A percentile compares a stretch with the other conserved stretches of the same genome.
Conservation (phyloP, 2,797 vertebrate genomes). For the Peromyscus aztecus region DNA sequence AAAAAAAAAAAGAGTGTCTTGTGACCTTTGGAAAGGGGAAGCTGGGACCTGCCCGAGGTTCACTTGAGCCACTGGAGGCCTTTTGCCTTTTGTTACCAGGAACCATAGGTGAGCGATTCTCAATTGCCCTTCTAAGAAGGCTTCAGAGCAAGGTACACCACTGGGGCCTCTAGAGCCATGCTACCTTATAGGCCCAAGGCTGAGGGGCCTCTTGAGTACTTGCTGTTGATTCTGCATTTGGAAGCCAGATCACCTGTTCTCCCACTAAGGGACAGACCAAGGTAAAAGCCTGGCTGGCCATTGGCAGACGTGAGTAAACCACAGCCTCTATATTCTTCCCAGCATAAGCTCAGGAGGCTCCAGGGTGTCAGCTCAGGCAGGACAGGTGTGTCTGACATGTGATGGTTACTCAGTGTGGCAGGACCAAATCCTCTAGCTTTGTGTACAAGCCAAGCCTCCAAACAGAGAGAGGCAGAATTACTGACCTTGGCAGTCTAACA, state of each 20-base stretch:
- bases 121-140: neutral
- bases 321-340: neutral
- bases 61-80: neutral
- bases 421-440: neutral
- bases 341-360: neutral
- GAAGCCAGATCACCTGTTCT: neutral
- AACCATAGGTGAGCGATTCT: neutral
- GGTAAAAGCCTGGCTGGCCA: neutral
- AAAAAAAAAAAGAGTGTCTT: too few species aligned
- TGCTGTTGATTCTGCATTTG: neutral
- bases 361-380: too few species aligned
- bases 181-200: too few species aligned
- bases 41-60: neutral
- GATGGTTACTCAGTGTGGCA: neutral
- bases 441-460: neutral
- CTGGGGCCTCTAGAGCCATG: neutral
- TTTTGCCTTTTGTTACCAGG: neutral
- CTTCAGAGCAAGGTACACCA: too few species aligned
- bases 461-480: neutral
- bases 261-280: neutral
- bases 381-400: accelerated
- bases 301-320: neutral
- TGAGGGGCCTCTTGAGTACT: neutral
- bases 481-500: neutral
- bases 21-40: neutral